Base-by-base conservation (phyloP, 2,888 invertebrate genomes). In the Rhingia rostrata region DNA sequence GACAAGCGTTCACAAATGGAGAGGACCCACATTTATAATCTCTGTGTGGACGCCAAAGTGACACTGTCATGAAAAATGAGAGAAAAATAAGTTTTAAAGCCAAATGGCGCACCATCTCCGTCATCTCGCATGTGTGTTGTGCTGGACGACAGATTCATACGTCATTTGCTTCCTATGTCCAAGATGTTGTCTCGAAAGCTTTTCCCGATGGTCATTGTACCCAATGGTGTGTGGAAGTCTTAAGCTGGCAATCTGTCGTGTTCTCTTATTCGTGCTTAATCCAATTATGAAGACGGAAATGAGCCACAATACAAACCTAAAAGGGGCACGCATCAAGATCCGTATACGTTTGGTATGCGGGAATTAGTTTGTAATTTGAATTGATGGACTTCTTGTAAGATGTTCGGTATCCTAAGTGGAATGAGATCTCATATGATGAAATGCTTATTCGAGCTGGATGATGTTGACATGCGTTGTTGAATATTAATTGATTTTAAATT, bases 21-120 rank as follows among this genome's bases (percentile, higher is more conserved):
- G 64, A 69, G 77, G 63, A 64, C 67, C 70, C 60, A 75, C 70
- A 82, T 82, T 82, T 60, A 72, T 79, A 73, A 79, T 79, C 72
- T 60, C 45, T 47, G 35, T 63, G 72, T 54, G 32, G 35, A 49
- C 56, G 72, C 22, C 39, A 45, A 45, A 66, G 77, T 73, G 67
- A 73, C 32, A 43, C 9, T 6, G 39, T 51, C 4, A 49, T 73
- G 67, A 78, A 78, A 83, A 78, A 83, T 83, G 78, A 73, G 77
- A 35, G 6, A 14, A 43, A 47, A 67, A 54, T 22, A 39, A 49
- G 35, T n/a, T 56, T 54, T 37, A 66, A 61, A 58, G 61, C 60
- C 49, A 75, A 82, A 61, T 61, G 61, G 37, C n/a, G 12, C 53
- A 49, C 10, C 35, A 47, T 54, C 47, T 47, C n/a, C 10, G 9